These are phyloP conservation scores for Melanotaenia pygmaea DNA, from an alignment of 2,797 vertebrate species.

Conservation along the genomic window DNA sequence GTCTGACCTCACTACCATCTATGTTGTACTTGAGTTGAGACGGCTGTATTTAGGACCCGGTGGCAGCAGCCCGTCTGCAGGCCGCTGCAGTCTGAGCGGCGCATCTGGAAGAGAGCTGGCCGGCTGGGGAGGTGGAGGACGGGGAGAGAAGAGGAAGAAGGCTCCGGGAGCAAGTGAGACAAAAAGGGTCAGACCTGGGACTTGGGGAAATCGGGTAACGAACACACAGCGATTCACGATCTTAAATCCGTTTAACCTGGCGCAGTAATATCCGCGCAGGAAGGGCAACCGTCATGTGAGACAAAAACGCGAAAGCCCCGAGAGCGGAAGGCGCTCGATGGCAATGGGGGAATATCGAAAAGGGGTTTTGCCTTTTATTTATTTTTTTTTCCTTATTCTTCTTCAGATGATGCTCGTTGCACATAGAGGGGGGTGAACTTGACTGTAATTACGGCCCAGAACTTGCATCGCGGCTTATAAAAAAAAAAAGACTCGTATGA, in stretches of 20 bases:
- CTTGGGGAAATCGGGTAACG: slow-evolving; percentile 86
- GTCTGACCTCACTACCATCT: not conserved
- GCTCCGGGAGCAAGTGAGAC: slow-evolving; percentile 86
- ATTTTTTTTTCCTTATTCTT: slow-evolving; percentile 16
- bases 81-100: slow-evolving; percentile 83
- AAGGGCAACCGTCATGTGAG: slow-evolving; percentile 54
- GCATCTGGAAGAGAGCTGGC: slow-evolving; percentile 86
- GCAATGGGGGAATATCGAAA: slow-evolving; percentile 69
- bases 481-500: slow-evolving; percentile 29
- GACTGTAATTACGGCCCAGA: slow-evolving; percentile 52
- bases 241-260: slow-evolving; percentile 67
- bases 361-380: slow-evolving; percentile 12
- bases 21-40: rapidly evolving
- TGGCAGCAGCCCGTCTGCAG: slow-evolving; percentile 48
- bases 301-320: slow-evolving; percentile 41
- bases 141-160: slow-evolving; percentile 89
- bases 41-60: slow-evolving; percentile 80
- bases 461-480: slow-evolving; percentile 40
- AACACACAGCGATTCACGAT: slow-evolving; percentile 73
- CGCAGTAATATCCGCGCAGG: slow-evolving; percentile 39
- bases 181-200: slow-evolving; percentile 86
- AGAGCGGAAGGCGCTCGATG: slow-evolving; percentile 77
- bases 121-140: slow-evolving; percentile 89
- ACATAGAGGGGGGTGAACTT: slow-evolving; percentile 74
- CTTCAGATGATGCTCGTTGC: slow-evolving; percentile 77